Base-by-base conservation (phyloP, 2,888 invertebrate species). In the Hipparchia sbordonii region DNA sequence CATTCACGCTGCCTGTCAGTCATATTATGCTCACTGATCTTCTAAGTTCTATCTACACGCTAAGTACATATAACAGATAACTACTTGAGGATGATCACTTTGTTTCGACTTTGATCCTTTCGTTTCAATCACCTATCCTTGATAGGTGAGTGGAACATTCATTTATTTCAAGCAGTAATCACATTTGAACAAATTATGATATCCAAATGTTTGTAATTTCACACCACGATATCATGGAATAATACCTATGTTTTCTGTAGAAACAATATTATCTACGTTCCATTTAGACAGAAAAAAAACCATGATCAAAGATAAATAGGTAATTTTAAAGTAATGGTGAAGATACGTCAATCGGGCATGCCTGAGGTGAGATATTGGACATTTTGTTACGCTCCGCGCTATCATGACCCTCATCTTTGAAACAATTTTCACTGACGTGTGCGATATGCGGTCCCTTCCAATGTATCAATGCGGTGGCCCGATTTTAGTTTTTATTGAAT, bases 391-490 rank as follows among this genome's bases (percentile, higher is more conserved):
- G 69, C 8, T 59, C 33, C 48, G 59, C 10, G 59, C 67, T 68
- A 69, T 69, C 69, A 69, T 52, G 69, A 69, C 69, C 69, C 69
- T 69, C 69, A 69, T 69, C 69, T 69, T 10, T 39, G 69, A 33
- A 69, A 51, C 69, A 69, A 69, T 69, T 69, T 69, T 13, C 69
- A 69, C 23, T 60, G 69, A 69, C 69, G 23, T 68, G 69, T 52
- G 52, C 69, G 69, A 61, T 69, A 61, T 52, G 60, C 52, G 52
- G 61, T 52, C 60, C 61, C 69, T 68, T 52, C 69, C 61, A 61
- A 61, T 69, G 61, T 67, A 67, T 67, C 67, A 67, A 46, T 48
- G 67, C 59, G 56, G 56, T 48, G 23, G 67, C 46, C 59, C 67
- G 23, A 57, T 67, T 67, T 67, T 23, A 59, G 67, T 56, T 67